phyloP scores from a whole-genome alignment of 2,113 vertebrate genomes.

The Gavialis gangeticus region DNA sequence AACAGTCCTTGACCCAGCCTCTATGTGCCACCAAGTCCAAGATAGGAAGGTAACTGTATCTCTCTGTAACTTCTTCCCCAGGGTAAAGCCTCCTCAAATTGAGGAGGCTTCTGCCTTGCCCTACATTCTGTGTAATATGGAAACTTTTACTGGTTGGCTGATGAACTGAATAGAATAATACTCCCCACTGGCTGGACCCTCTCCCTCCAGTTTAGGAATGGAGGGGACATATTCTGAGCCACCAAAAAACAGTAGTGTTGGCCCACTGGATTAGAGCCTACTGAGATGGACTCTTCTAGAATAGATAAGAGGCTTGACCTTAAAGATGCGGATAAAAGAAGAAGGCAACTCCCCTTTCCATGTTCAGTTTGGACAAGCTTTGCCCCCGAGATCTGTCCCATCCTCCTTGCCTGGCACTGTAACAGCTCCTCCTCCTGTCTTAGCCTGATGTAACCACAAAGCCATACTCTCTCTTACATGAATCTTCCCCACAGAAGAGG shows the following conservation, averaged over 20 bases:
- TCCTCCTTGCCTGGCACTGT: not conserved
- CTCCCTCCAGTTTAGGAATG: no score
- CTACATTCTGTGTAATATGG: no score
- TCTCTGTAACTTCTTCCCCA: not conserved
- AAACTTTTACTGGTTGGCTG: no score
- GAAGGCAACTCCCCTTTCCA: not conserved
- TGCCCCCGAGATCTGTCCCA: not conserved
- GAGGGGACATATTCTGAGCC: not conserved
- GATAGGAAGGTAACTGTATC: not conserved
- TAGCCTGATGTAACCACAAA: not conserved
- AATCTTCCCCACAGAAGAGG: not conserved
- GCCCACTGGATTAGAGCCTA: not conserved
- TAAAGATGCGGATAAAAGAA: not conserved
- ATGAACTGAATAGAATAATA: no score
- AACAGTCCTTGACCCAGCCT: not conserved
- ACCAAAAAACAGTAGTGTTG: not conserved
- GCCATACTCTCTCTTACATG: not conserved
- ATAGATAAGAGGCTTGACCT: not conserved
- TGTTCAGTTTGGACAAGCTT: no score
- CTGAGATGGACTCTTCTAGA: not conserved
- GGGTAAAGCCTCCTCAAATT: no score
- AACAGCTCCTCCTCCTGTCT: not conserved
- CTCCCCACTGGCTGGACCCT: no score
- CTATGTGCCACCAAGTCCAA: not conserved
- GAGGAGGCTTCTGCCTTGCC: no score